These are phyloP conservation scores for Lasioglossum villosulum DNA, from an alignment of 2,888 invertebrate genomes.

Conservation along the genomic window DNA sequence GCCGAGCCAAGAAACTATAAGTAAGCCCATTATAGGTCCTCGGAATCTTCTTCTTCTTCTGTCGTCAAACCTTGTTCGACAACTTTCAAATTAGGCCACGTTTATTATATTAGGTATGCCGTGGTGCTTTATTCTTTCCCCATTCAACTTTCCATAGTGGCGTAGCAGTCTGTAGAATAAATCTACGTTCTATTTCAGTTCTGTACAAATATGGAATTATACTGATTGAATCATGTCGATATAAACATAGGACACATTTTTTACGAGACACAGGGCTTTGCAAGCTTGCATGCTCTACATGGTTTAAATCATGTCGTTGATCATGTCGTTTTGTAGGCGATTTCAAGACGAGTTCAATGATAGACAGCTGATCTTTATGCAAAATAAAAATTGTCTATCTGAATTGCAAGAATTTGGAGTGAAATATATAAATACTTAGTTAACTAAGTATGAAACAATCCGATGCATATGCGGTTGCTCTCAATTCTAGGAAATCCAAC, in stretches of 20 bases:
- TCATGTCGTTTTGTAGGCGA: too few species aligned
- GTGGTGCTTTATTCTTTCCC: background rate
- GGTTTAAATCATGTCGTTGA: too few species aligned
- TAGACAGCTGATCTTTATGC: too few species aligned
- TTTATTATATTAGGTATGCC: background rate
- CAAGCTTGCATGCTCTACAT: too few species aligned
- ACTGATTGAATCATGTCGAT: background rate
- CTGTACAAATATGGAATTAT: background rate
- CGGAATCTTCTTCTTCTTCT: background rate
- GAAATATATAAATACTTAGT: too few species aligned
- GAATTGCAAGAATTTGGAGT: too few species aligned
- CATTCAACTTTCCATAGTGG: background rate
- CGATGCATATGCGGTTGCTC: background rate
- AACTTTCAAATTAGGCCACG: slow-evolving; percentile 4
- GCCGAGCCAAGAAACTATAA: slow-evolving; percentile 37
- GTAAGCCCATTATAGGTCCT: slow-evolving; percentile 17
- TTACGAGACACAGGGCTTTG: too few species aligned
- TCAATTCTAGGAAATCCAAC: background rate
- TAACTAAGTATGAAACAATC: background rate
- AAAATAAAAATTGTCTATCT: too few species aligned
- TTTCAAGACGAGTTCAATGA: too few species aligned
- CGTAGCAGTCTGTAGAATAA: background rate
- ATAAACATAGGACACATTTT: too few species aligned
- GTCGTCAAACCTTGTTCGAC: background rate
- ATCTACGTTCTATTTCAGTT: background rate